These are phyloP conservation scores for Phyllotreta cruciferae DNA, from an alignment of 2,888 invertebrate genomes.

Conservation along the genomic window DNA sequence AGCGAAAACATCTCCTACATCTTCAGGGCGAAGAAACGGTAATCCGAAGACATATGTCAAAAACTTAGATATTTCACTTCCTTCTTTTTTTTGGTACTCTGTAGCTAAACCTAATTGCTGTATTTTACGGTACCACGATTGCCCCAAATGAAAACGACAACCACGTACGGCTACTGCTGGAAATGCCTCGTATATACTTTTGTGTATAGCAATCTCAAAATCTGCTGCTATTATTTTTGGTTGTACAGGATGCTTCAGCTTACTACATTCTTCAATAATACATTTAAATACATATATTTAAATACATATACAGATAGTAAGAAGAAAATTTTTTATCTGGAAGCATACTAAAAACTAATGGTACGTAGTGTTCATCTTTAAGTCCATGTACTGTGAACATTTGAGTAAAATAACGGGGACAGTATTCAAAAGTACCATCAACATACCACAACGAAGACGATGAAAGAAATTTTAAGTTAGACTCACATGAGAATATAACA, in stretches of 20 bases:
- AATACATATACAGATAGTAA: neutral
- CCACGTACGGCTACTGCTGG: neutral
- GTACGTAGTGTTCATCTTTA: neutral
- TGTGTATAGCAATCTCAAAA: neutral
- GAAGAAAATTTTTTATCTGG: neutral
- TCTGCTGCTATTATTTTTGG: neutral
- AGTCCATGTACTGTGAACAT: constrained; percentile 1
- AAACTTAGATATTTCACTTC: neutral
- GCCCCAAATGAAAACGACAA: neutral
- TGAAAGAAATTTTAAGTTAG: neutral
- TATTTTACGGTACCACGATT: neutral
- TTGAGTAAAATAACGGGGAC: neutral
- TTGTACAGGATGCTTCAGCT: neutral
- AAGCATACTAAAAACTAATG: neutral
- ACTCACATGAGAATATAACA: neutral
- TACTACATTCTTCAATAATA: neutral
- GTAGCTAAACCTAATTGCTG: neutral
- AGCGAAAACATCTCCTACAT: neutral
- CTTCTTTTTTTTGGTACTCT: neutral
- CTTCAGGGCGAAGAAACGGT: neutral
- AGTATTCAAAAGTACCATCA: constrained; percentile 4
- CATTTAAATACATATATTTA: no score
- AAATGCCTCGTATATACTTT: neutral
- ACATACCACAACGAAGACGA: neutral
- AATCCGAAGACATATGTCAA: neutral